These are phyloP conservation scores for Reinhardtius hippoglossoides DNA, from an alignment of 2,113 vertebrate genomes.

Conservation along the genomic window DNA sequence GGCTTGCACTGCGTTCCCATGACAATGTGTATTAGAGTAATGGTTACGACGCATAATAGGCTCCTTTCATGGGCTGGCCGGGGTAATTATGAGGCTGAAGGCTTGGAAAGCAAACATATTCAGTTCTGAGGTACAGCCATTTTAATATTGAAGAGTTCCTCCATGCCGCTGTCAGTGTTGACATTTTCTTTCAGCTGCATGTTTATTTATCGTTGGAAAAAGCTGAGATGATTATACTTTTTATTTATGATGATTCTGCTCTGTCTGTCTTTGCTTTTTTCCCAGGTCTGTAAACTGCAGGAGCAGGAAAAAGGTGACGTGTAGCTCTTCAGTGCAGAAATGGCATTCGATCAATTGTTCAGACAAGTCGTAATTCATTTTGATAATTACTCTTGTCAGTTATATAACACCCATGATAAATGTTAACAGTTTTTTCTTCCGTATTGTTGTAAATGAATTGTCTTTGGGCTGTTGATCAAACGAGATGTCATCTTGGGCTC, in stretches of 20 bases:
- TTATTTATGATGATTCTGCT: neutral
- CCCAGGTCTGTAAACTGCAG: too few relatives aligned
- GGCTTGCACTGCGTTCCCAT: conserved; percentile 53
- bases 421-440: too few relatives aligned
- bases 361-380: too few relatives aligned
- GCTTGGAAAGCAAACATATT: conserved; percentile 23
- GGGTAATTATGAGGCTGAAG: conserved; percentile 24
- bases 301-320: too few relatives aligned
- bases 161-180: neutral
- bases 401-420: too few relatives aligned
- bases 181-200: neutral
- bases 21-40: conserved; percentile 39
- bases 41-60: conserved; percentile 22
- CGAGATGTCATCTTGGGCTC: too few relatives aligned
- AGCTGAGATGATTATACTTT: neutral
- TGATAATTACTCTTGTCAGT: too few relatives aligned
- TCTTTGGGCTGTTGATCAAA: too few relatives aligned
- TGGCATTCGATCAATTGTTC: too few relatives aligned
- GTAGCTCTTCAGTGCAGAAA: too few relatives aligned
- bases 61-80: conserved; percentile 30
- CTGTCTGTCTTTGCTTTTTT: neutral
- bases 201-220: neutral
- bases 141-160: conserved; percentile 27
- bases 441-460: too few relatives aligned
- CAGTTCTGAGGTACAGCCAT: conserved; percentile 3